These are phyloP conservation scores for Coccyzus lansbergi DNA, from an alignment of 2,797 vertebrate genomes.

Conservation along the genomic window DNA sequence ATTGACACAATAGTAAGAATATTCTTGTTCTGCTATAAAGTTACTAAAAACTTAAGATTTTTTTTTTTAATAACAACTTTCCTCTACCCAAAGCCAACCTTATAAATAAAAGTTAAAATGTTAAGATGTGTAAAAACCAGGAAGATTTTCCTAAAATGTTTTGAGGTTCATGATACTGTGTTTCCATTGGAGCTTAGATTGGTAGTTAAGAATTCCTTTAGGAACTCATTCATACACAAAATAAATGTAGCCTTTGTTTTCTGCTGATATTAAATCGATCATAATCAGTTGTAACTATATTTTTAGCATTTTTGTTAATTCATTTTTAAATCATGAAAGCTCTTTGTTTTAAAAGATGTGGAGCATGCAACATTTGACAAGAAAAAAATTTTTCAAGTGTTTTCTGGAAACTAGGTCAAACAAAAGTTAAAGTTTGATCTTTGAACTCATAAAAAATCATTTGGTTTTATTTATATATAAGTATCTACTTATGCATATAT, in stretches of 20 bases:
- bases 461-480: rapidly evolving
- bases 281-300: not conserved
- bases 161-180: not conserved
- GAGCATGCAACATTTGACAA: not conserved
- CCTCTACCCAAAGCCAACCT: not conserved
- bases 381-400: not conserved
- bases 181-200: not conserved
- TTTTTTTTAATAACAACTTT: not conserved
- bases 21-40: not conserved
- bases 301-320: not conserved
- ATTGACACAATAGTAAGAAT: not conserved
- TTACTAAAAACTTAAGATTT: not conserved
- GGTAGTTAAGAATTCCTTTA: not conserved
- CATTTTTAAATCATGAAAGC: not conserved
- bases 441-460: not conserved
- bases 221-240: not conserved
- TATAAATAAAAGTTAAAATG: not conserved
- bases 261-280: not conserved
- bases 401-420: not conserved
- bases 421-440: not conserved
- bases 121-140: not conserved
- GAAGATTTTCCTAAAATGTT: not conserved
- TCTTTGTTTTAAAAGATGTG: not conserved
- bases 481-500: not conserved
- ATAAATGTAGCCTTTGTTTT: not conserved